These are phyloP conservation scores for Elmis aenea DNA, from an alignment of 2,888 invertebrate species.

Conservation along the genomic window DNA sequence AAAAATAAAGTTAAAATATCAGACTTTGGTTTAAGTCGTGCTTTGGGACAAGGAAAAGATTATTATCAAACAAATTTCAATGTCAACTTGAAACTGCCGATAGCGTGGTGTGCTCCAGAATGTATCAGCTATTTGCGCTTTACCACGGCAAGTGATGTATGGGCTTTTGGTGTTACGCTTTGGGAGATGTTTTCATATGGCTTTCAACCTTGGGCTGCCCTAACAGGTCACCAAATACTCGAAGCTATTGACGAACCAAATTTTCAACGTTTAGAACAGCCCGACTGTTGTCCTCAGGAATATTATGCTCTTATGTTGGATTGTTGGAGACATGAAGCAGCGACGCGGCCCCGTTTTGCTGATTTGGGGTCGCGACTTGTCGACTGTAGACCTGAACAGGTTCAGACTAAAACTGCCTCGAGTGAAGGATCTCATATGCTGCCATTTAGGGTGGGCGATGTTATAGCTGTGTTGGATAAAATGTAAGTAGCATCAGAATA, in stretches of 20 bases:
- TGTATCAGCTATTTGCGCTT: slow-evolving; percentile 94
- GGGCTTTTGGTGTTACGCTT: slow-evolving; percentile 95
- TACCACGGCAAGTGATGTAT: slow-evolving; percentile 94
- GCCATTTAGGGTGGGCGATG: slow-evolving; percentile 79
- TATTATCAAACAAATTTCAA: slow-evolving; percentile 99
- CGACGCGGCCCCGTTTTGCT: slow-evolving; percentile 82
- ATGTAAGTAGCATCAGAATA: slow-evolving; percentile 47
- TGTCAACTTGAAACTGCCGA: slow-evolving; percentile 93
- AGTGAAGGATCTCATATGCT: slow-evolving; percentile 61
- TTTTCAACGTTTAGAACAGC: slow-evolving; percentile 84
- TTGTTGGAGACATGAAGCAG: slow-evolving; percentile 94
- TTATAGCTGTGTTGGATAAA: slow-evolving; percentile 89
- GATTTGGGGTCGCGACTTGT: slow-evolving; percentile 75
- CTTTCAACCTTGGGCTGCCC: slow-evolving; percentile 95
- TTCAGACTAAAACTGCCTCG: slow-evolving; percentile 66
- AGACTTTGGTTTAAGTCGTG: slow-evolving; percentile 93
- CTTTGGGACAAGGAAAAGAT: slow-evolving; percentile 95
- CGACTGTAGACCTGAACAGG: slow-evolving; percentile 87
- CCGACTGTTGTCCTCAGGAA: slow-evolving; percentile 90
- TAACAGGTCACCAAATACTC: slow-evolving; percentile 83
- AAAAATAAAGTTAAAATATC: slow-evolving; percentile 97
- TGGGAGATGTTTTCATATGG: slow-evolving; percentile 99
- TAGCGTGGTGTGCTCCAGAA: slow-evolving; percentile 99
- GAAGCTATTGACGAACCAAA: slow-evolving; percentile 93
- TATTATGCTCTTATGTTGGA: slow-evolving; percentile 89